These are phyloP conservation scores for Sebastiscus albofasciatus DNA, from an alignment of 2,797 vertebrate species.

Conservation along the genomic window DNA sequence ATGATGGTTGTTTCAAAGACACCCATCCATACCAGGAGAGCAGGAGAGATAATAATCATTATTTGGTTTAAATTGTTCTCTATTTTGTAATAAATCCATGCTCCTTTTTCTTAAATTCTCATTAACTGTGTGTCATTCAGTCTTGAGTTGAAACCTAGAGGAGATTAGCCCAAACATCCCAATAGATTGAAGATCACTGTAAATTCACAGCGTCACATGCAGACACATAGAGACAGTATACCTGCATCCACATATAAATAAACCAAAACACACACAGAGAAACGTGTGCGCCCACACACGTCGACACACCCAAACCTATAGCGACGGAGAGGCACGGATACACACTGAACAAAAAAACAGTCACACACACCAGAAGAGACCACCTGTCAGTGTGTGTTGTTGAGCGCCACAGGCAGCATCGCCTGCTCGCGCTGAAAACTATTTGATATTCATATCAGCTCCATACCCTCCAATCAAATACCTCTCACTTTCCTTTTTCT, in stretches of 20 bases:
- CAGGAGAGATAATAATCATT: neutral
- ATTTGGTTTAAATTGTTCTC: neutral
- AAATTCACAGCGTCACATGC: neutral
- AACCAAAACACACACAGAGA: slow-evolving; percentile 16
- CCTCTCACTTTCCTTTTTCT: slow-evolving; percentile 19
- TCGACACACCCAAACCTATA: slow-evolving; percentile 19
- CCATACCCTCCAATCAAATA: slow-evolving; percentile 38
- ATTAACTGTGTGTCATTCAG: neutral
- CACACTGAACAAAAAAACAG: neutral
- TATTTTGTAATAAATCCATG: neutral
- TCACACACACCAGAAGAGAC: slow-evolving; percentile 36
- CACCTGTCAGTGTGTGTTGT: slow-evolving; percentile 53
- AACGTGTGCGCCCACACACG: neutral
- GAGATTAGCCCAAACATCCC: neutral
- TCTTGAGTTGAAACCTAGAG: neutral
- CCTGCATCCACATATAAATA: slow-evolving; percentile 1
- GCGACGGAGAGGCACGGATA: neutral
- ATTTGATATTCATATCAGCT: slow-evolving; percentile 69
- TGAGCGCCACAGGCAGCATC: slow-evolving; percentile 47
- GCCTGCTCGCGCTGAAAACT: slow-evolving; percentile 24
- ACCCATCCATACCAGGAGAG: neutral
- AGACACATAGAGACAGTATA: neutral
- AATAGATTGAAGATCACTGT: neutral
- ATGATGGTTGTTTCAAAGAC: neutral
- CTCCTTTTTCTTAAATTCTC: neutral